Base-by-base conservation (phyloP, 2,797 vertebrate genomes). In the Anisognathus igniventris region DNA sequence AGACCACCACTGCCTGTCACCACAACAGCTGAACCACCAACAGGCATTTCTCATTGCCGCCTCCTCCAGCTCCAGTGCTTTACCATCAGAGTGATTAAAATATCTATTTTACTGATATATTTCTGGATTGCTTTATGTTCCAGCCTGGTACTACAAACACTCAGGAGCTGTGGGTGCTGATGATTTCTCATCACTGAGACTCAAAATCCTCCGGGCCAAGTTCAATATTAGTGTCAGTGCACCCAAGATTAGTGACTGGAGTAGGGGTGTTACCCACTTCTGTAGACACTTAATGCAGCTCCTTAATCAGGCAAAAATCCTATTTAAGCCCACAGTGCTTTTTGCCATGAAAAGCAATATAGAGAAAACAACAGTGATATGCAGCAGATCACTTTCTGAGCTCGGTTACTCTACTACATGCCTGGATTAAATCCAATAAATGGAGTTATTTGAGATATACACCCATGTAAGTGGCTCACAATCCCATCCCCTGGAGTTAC, bases 361-460 rank as follows among this genome's bases (percentile, higher is more conserved):
- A 65, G 53, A 83, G 87, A 84, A 95, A 90, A 89, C 70, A 93
- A 86, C 4, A 70, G 74, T 31, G 56, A 93, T 65, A 70, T 0
- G 3, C 82, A 80, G 87, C 72, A 92, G 73, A 91, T 68, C 89
- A 51, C 81, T 80, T 79, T 83, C 78, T 35, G 91, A 91, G 89
- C 82, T 86, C n/a, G 1, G 51, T 65, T 90, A 91, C 91, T 90
- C 82, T 94, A 95, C 95, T 95, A 93, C 42, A 90, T 5, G 83
- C 56, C 79, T 97, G 93, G 95, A 94, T 65, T 75, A 70, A 60
- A 73, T 80, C 96, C 92, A 96, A 92, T 78, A 88, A 95, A 92
- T 75, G 21, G 89, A 94, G 91, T 95, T 92, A 93, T 86, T 95
- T 77, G 70, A 95, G 95, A 92, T 84, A 94, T 78, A 95, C 91